Evolutionary conservation across 2,797 vertebrate species (phyloP).

Genomic region (Silurus aristotelis): DNA sequence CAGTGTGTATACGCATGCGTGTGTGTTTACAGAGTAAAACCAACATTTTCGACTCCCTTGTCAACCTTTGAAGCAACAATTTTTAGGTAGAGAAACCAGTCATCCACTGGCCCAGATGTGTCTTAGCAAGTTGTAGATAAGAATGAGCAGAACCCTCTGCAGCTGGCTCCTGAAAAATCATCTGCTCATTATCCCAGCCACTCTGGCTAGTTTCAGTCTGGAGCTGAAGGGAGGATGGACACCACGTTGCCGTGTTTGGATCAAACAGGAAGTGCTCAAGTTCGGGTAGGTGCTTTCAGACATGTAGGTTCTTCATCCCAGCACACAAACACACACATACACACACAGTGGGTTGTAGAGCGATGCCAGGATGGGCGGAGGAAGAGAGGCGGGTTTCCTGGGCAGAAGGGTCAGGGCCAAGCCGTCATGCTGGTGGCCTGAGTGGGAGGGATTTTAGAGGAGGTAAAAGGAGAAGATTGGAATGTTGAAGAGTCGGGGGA

Average conservation of each 20-base stretch:
- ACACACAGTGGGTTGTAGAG: neutral
- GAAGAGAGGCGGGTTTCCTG: slow-evolving; percentile 40
- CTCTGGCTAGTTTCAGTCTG: slow-evolving; percentile 45
- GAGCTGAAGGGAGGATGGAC: neutral
- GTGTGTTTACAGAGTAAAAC: too few species aligned
- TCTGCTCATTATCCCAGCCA: slow-evolving; percentile 23
- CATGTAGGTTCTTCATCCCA: slow-evolving; percentile 28
- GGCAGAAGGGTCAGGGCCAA: slow-evolving; percentile 58
- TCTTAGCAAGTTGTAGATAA: neutral
- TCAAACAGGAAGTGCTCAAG: neutral
- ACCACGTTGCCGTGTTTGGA: slow-evolving; percentile 13
- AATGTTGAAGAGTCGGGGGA: slow-evolving; percentile 41
- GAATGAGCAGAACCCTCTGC: neutral
- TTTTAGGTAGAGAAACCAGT: neutral
- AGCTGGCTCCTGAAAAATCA: slow-evolving; percentile 24
- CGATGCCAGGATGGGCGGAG: slow-evolving; percentile 22
- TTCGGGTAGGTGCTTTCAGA: slow-evolving; percentile 40
- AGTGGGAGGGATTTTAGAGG: slow-evolving; percentile 56
- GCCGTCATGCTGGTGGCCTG: slow-evolving; percentile 45
- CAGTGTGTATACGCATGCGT: too few species aligned
- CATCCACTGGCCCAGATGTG: neutral
- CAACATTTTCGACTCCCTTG: too few species aligned
- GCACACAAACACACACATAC: neutral
- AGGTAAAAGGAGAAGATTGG: slow-evolving; percentile 53
- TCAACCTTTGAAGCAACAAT: neutral